Evolutionary conservation across 1,140 invertebrate species (phyloP).

Genomic region (Psix sp.): DNA sequence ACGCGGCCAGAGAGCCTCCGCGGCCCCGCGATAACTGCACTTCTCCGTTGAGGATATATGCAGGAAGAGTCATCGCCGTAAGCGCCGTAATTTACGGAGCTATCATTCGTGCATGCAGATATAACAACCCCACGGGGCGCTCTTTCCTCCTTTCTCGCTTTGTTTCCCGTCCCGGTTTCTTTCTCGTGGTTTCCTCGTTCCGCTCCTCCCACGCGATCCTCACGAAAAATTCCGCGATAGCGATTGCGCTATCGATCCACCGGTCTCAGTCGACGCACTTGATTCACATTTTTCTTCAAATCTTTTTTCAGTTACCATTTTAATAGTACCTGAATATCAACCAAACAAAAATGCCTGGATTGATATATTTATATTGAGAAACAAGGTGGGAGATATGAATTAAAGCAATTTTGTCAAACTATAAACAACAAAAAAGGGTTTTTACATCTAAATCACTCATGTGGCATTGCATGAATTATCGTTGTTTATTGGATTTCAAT

Average conservation of each 20-base stretch:
- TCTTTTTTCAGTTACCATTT: background rate
- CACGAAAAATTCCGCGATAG: no score
- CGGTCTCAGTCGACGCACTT: background rate
- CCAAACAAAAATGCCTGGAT: no score
- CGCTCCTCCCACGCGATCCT: constrained; percentile 34
- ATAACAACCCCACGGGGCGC: constrained; percentile 59
- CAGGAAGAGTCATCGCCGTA: constrained; percentile 66
- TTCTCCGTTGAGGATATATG: constrained; percentile 44
- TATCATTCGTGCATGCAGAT: constrained; percentile 73
- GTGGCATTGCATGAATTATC: no score
- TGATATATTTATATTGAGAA: no score
- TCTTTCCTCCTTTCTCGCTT: constrained; percentile 50
- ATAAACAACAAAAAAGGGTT: no score
- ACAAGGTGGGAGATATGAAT: no score
- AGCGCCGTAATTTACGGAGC: constrained; percentile 73
- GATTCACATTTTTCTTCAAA: constrained; percentile 4
- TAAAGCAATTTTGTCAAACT: no score
- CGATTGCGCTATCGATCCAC: no score
- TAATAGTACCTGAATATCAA: background rate
- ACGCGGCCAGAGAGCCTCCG: constrained; percentile 4
- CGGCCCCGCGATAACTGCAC: constrained; percentile 39
- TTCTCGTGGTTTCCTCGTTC: constrained; percentile 20
- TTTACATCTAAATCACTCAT: no score
- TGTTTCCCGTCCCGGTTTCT: constrained; percentile 26
- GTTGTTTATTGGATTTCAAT: no score